These are phyloP conservation scores for Macrobrachium rosenbergii DNA, from an alignment of 1,140 invertebrate species.

Conservation along the genomic window DNA sequence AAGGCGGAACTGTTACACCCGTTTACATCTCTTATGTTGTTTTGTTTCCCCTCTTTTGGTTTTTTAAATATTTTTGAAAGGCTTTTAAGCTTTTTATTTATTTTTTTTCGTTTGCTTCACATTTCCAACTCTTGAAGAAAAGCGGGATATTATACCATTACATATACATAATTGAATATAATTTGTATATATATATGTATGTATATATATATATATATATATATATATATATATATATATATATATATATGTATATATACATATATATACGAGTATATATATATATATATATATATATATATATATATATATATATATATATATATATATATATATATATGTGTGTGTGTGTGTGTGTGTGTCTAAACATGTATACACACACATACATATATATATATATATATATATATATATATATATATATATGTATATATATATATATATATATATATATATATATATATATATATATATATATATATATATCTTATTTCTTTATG, in stretches of 20 bases:
- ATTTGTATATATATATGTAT: background rate
- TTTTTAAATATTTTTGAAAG: no score
- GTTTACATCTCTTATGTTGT: no score
- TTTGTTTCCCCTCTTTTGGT: no score
- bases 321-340: conserved; percentile 11
- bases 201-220: conserved; percentile 7
- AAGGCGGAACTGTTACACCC: no score
- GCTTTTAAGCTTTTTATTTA: no score
- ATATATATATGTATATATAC: conserved; percentile 7
- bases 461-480: conserved; percentile 12
- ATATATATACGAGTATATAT: background rate
- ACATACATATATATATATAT: conserved; percentile 8
- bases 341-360: background rate
- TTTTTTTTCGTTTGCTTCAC: background rate
- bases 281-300: conserved; percentile 13
- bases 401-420: conserved; percentile 22
- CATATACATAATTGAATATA: background rate
- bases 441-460: conserved; percentile 17
- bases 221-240: conserved; percentile 22
- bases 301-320: conserved; percentile 17
- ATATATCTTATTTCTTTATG: no score
- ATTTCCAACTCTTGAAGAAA: background rate
- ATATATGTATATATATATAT: conserved; percentile 10
- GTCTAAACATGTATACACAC: background rate
- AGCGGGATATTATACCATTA: no score